phyloP scores from a whole-genome alignment of 2,113 vertebrate genomes.

The Planiliza haematocheilus region DNA sequence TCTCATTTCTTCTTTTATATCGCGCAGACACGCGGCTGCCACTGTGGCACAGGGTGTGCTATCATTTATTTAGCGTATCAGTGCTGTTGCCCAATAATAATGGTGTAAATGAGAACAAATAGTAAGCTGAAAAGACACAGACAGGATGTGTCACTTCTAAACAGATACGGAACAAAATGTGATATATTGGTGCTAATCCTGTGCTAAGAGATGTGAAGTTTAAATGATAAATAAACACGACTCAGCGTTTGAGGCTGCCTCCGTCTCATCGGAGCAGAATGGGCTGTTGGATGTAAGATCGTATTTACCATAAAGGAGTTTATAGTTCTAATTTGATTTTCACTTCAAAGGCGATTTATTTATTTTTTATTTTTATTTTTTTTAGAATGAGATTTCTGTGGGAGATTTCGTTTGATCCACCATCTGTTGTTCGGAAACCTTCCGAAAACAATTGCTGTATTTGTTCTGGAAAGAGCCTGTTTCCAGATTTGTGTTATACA shows the following conservation, averaged over 20 bases:
- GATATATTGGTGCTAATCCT: background rate
- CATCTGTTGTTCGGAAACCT: constrained; percentile 49
- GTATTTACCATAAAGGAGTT: constrained; percentile 9
- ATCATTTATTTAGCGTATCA: constrained; percentile 19
- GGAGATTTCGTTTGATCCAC: constrained; percentile 40
- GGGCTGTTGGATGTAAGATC: constrained; percentile 1
- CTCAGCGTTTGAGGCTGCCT: background rate
- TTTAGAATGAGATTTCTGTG: constrained; percentile 6
- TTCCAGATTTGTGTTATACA: constrained; percentile 44
- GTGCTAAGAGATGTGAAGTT: constrained; percentile 5
- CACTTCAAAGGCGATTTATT: constrained; percentile 12
- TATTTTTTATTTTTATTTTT: background rate
- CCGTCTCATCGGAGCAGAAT: constrained; percentile 4
- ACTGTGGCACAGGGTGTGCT: background rate
- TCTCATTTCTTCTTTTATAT: background rate
- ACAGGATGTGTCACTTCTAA: constrained; percentile 5
- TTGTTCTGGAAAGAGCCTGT: constrained; percentile 38
- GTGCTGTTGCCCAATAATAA: constrained; percentile 1
- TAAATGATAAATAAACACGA: background rate
- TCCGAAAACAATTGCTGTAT: constrained; percentile 48
- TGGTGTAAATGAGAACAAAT: constrained; percentile 30
- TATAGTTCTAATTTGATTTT: constrained; percentile 27
- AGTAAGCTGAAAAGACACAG: constrained; percentile 23
- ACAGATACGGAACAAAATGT: background rate
- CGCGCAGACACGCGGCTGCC: background rate